Conservation (phyloP, 2,888 invertebrate species). For the Coleophora deauratella region DNA sequence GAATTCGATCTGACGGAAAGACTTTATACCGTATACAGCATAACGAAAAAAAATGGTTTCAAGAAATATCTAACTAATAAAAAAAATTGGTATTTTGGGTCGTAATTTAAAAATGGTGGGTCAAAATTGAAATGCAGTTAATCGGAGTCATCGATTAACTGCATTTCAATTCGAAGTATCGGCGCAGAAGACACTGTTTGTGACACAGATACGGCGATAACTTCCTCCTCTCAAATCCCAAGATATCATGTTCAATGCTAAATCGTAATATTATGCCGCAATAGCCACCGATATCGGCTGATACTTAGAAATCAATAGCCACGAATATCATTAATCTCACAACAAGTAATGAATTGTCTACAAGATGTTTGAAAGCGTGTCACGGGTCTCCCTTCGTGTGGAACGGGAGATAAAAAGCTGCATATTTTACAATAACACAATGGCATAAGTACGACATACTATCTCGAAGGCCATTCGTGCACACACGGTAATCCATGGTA, state of each 20-base stretch:
- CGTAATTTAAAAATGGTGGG: too few relatives aligned
- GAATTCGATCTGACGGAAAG: too few relatives aligned
- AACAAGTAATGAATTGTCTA: slow-evolving; percentile 13
- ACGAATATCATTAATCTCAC: slow-evolving; percentile 3
- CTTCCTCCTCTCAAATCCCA: slow-evolving; percentile 3
- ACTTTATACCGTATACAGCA: too few relatives aligned
- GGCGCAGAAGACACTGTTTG: slow-evolving; percentile 1
- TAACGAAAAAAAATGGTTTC: too few relatives aligned
- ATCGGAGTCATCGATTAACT: too few relatives aligned
- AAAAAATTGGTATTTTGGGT: too few relatives aligned
- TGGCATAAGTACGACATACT: slow-evolving; percentile 26
- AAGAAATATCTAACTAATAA: too few relatives aligned
- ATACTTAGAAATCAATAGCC: slow-evolving; percentile 3
- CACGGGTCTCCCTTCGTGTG: slow-evolving; percentile 38
- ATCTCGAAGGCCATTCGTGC: slow-evolving; percentile 40
- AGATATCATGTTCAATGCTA: not conserved
- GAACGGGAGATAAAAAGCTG: slow-evolving; percentile 43
- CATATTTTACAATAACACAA: slow-evolving; percentile 49
- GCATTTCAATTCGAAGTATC: too few relatives aligned
- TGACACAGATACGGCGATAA: slow-evolving; percentile 8
- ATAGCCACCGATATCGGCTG: slow-evolving; percentile 5
- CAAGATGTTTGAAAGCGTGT: slow-evolving; percentile 55
- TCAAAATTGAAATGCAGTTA: too few relatives aligned
- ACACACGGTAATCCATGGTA: too few relatives aligned
- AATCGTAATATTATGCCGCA: slow-evolving; percentile 3